Percentiles rank a stretch among this genome's conserved stretches.
Evolutionary conservation across 1,140 invertebrate species (phyloP).

Genomic region (Grapholita molesta): DNA sequence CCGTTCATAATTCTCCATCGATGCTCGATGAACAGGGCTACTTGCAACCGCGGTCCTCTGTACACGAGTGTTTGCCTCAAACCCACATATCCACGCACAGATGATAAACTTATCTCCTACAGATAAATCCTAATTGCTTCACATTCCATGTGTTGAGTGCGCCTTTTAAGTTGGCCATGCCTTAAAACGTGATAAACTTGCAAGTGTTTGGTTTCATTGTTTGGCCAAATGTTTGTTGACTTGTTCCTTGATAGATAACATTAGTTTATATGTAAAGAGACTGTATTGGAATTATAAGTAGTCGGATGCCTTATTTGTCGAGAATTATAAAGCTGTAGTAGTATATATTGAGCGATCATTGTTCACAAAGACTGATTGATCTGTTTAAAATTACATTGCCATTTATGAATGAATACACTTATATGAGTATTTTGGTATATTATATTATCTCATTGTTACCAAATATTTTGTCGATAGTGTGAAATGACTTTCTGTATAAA

Average conservation of each 20-base stretch:
- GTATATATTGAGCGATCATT: conserved; percentile 34
- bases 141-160: conserved; percentile 72
- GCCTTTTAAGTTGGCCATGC: conserved; percentile 61
- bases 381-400: conserved; percentile 55
- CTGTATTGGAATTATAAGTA: conserved; percentile 45
- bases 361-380: conserved; percentile 74
- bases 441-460: conserved; percentile 74
- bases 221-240: conserved; percentile 41
- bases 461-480: conserved; percentile 73
- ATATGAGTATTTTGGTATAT: conserved; percentile 71
- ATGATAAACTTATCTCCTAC: conserved; percentile 67
- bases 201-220: conserved; percentile 35
- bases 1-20: conserved; percentile 57
- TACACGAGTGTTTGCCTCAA: conserved; percentile 71
- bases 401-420: conserved; percentile 49
- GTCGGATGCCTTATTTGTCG: conserved; percentile 31
- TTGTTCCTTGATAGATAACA: conserved; percentile 17
- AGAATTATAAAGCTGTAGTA: conserved; percentile 1
- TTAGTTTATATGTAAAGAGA: conserved; percentile 51
- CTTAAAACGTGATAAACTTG: conserved; percentile 61
- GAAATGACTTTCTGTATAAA: conserved; percentile 48
- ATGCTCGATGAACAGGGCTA: conserved; percentile 76
- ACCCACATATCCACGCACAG: conserved; percentile 68
- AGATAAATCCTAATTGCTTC: conserved; percentile 68
- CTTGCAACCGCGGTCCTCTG: conserved; percentile 72